phyloP scores from a whole-genome alignment of 2,113 vertebrate genomes.

The Motacilla tschutschensis region DNA sequence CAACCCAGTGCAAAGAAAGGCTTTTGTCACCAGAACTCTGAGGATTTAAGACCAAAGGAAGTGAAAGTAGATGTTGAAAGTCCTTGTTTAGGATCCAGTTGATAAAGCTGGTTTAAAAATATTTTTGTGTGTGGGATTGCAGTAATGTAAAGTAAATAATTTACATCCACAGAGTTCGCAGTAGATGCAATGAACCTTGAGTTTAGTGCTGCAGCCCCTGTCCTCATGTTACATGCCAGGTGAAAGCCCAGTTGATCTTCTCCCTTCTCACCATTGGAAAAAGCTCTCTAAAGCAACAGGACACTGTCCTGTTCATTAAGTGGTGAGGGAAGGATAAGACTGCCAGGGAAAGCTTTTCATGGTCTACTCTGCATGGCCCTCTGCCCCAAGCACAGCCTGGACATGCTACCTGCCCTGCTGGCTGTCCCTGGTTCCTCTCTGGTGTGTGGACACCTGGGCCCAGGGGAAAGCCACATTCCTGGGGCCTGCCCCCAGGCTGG shows the following conservation, averaged over 20 bases:
- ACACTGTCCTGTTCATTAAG: background rate
- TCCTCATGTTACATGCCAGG: background rate
- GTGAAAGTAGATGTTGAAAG: background rate
- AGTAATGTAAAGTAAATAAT: background rate
- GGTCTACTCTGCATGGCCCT: rapidly evolving
- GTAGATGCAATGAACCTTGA: background rate
- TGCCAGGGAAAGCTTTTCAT: background rate
- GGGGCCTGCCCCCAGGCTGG: rapidly evolving
- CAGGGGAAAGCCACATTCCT: rapidly evolving
- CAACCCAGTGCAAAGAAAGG: too few relatives aligned
- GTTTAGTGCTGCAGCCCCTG: background rate
- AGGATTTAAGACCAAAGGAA: background rate
- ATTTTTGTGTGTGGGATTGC: background rate
- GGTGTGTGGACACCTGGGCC: background rate
- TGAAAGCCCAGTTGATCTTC: background rate
- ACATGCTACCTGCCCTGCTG: rapidly evolving
- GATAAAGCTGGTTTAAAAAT: background rate
- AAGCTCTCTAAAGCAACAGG: background rate
- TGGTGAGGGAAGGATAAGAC: background rate
- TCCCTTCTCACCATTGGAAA: background rate
- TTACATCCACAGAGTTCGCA: background rate
- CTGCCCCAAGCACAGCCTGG: too few relatives aligned
- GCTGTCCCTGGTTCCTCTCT: too few relatives aligned
- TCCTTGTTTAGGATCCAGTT: background rate
- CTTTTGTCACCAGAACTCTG: background rate